Evolutionary conservation across 2,797 vertebrate genomes (phyloP), one percentile per base, ranked within the genome.

Genomic region (Hoplostethus atlanticus): DNA sequence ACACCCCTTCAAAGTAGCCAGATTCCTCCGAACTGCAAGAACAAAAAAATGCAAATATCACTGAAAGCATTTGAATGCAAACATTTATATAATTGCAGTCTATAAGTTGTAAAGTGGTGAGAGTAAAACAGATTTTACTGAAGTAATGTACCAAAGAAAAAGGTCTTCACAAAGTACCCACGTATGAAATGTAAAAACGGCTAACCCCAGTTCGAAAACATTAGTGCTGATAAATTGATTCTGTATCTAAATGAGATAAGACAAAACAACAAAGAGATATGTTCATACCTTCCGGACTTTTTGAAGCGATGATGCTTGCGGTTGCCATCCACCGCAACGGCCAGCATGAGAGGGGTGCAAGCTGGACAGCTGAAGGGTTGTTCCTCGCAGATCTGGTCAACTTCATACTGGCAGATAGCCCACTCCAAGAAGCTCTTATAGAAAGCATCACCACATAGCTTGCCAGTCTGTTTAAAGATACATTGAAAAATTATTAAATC

Each of bases 251-350:
- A 21, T 21, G 21, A 59, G 12, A 59, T 21, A 44, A 11, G 46
- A 5, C 13, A 65, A 25, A 6, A 7, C 25, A 9, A 55, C 34
- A 53, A n/a, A n/a, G 10, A 58, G 15, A 62, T 8, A 44, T 56
- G 50, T n/a, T 2, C 11, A 15, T 73, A 73, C 69, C 64, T 58
- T 2, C 48, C 53, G 50, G 71, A 25, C 54, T n/a, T 79, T 17
- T 70, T 73, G 2, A 79, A 64, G 9, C 54, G 17, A 30, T 69
- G 70, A 55, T 73, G 65, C 53, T 79, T 65, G 59, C 60, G 15
- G 9, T 74, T 70, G 60, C 71, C 61, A 30, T 74, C 65, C 2
- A 74, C 48, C 4, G 50, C 64, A 30, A 74, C 66, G 3, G 71
- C 77, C 15, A 64, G 70, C 76, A 68, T 44, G 2, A n/a, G 30